Evolutionary conservation across 2,797 vertebrate genomes (phyloP).

Genomic region (Microcaecilia unicolor): DNA sequence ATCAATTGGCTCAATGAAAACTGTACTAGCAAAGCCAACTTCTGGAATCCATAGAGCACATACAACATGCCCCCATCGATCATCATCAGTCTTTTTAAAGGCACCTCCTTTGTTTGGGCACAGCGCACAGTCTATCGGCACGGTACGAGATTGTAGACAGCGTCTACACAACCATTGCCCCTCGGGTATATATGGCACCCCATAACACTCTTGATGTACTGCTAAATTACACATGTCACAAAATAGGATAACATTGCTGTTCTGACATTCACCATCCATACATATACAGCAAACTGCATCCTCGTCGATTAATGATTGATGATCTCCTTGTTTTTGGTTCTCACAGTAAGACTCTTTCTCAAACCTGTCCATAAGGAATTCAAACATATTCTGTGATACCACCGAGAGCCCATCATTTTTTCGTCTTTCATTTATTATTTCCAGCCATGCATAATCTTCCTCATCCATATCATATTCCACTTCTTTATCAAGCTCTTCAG

Average conservation of each 20-base stretch:
- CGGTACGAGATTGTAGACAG: conserved; percentile 80
- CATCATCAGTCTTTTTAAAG: conserved; percentile 92
- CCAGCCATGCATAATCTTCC: conserved; percentile 93
- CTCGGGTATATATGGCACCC: conserved; percentile 93
- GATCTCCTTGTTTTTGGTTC: conserved; percentile 80
- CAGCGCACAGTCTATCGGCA: conserved; percentile 80
- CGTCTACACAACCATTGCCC: conserved; percentile 96
- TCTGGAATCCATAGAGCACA: conserved; percentile 97
- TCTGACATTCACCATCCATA: conserved; percentile 89
- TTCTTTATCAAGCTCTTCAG: conserved; percentile 89
- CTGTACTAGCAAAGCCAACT: conserved; percentile 92
- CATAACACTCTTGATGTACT: conserved; percentile 96
- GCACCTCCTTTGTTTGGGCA: conserved; percentile 94
- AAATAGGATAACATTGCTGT: conserved; percentile 92
- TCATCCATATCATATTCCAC: conserved; percentile 98
- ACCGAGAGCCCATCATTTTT: conserved; percentile 77
- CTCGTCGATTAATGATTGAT: conserved; percentile 79
- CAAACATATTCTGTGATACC: conserved; percentile 88
- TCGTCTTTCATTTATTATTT: conserved; percentile 85
- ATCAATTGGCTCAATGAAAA: conserved; percentile 95
- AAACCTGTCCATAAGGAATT: conserved; percentile 91
- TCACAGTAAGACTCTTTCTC: conserved; percentile 89
- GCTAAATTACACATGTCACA: conserved; percentile 91
- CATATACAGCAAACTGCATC: conserved; percentile 94
- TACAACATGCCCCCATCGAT: conserved; percentile 93